phyloP scores from a whole-genome alignment of 2,113 vertebrate genomes.

The Tachysurus vachellii region DNA sequence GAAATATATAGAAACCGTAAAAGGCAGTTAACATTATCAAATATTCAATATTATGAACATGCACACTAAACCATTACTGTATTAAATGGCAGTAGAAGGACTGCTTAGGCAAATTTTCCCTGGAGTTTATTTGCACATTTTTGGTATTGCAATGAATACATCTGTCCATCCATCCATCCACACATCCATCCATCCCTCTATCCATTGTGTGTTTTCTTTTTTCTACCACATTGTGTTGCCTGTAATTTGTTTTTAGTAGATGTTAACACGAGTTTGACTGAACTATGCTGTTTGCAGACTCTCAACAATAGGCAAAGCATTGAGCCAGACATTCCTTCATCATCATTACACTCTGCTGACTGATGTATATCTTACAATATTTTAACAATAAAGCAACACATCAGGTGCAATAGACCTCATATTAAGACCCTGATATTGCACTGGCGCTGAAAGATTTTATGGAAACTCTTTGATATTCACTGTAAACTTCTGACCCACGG shows the following conservation, averaged over 20 bases:
- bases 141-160: neutral
- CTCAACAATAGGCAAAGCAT: constrained; percentile 4
- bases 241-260: constrained; percentile 48
- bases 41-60: too few relatives aligned
- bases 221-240: constrained; percentile 53
- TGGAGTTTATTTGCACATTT: constrained; percentile 18
- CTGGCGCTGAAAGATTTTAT: neutral
- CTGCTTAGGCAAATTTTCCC: constrained; percentile 25
- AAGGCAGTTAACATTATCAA: too few relatives aligned
- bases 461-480: neutral
- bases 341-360: neutral
- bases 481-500: neutral
- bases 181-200: neutral
- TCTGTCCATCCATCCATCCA: neutral
- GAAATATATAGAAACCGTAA: too few relatives aligned
- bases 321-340: constrained; percentile 6
- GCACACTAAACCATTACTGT: too few relatives aligned
- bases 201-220: constrained; percentile 39
- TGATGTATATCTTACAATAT: neutral
- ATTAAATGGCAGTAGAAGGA: neutral
- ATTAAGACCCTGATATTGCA: neutral
- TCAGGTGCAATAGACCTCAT: neutral
- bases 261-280: constrained; percentile 22
- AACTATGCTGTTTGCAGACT: constrained; percentile 30
- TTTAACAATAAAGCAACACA: neutral